Conservation (phyloP, 2,797 vertebrate genomes). For the Falco berigora region DNA sequence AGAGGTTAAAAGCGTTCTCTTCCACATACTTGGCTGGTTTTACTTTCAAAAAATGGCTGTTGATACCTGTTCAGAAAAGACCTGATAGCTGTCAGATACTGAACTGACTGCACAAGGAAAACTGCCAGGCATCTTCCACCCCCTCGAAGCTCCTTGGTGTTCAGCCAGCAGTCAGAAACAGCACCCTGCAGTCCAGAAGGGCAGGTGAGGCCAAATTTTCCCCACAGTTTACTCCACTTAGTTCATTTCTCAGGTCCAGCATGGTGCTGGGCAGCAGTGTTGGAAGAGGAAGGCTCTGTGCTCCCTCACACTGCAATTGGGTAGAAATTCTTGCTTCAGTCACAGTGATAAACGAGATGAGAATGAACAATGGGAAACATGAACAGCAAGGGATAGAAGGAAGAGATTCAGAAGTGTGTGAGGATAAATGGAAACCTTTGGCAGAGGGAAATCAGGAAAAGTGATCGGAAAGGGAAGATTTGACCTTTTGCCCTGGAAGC, state of each 20-base stretch:
- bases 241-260: not conserved
- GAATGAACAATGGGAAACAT: not conserved
- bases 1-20: not conserved
- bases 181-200: not conserved
- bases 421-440: not conserved
- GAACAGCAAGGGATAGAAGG: not conserved
- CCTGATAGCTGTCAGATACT: not conserved
- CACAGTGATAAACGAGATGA: not conserved
- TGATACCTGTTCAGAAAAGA: not conserved
- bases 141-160: not conserved
- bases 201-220: not conserved
- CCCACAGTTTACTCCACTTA: rapidly evolving
- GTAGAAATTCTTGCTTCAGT: not conserved
- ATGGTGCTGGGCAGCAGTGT: not conserved
- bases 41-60: not conserved
- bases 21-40: not conserved
- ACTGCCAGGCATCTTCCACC: not conserved
- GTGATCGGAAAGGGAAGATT: not conserved
- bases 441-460: not conserved
- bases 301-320: not conserved
- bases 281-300: not conserved
- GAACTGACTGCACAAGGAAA: not conserved
- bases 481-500: not conserved
- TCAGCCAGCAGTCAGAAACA: not conserved
- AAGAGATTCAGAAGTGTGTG: not conserved